Evolutionary conservation across 1,140 invertebrate genomes (phyloP).

Genomic region (Acromyrmex echinatior): DNA sequence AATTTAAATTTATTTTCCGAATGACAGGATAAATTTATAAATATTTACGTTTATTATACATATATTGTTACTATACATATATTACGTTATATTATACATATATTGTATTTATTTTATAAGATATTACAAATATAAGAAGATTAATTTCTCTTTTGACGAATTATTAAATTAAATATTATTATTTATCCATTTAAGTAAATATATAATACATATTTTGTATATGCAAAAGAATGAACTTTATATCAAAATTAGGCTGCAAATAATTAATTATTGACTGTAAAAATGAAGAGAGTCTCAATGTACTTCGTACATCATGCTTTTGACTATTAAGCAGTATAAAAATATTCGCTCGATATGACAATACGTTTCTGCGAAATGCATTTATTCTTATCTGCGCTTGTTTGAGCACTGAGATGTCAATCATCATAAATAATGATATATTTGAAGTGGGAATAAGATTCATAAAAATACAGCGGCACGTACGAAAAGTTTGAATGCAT

Average conservation of each 20-base stretch:
- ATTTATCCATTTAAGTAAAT: neutral
- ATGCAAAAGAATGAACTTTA: neutral
- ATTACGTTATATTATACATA: neutral
- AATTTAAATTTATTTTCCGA: neutral
- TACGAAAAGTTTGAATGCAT: constrained; percentile 3
- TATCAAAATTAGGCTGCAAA: neutral
- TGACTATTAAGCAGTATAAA: neutral
- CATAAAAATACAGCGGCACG: constrained; percentile 16
- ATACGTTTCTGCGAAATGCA: neutral
- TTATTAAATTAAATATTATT: neutral
- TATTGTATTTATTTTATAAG: neutral
- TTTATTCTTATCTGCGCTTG: neutral
- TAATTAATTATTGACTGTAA: constrained; percentile 29
- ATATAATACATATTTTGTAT: neutral
- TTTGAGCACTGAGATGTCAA: neutral
- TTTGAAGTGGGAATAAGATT: neutral
- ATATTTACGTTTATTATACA: neutral
- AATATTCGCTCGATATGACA: neutral
- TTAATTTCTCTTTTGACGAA: neutral
- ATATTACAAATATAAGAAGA: neutral
- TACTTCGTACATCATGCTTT: neutral
- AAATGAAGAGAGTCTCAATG: constrained; percentile 3
- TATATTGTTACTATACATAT: neutral
- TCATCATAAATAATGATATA: constrained; percentile 40
- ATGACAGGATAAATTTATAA: neutral